Evolutionary conservation across 2,888 invertebrate genomes (phyloP), one percentile per base, ranked within the genome.

Genomic region (Aradus depressus): DNA sequence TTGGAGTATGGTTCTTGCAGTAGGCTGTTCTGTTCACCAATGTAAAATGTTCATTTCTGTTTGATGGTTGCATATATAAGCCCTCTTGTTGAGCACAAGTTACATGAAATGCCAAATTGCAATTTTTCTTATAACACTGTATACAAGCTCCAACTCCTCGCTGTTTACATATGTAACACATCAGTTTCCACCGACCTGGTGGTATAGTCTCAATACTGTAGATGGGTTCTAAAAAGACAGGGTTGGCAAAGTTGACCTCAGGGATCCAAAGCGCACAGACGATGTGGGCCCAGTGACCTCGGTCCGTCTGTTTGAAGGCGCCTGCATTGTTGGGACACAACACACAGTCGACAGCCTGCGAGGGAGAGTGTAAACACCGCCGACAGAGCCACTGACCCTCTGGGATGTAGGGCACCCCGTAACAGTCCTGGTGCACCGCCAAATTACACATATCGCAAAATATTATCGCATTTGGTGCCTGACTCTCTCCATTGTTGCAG

Each of bases 401-500:
- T 0, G 93, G 93, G 63, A 95, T 91, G 66, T 93, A 93, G 5
- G 93, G 93, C 3, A 95, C 93, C 44, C 97, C 97, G 69, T 97
- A 97, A 65, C 97, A 97, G 68, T 95, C 95, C 72, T 95, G 98
- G 69, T 98, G 97, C 10, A 98, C 97, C 21, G 98, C 95, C 58
- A 98, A 72, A 70, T 98, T 96, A 70, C 98, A 98, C 93, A 97
- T 95, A 72, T 98, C 98, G 72, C 98, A 98, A 72, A 98, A 98
- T 48, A 98, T 74, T 60, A 98, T 98, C 37, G 95, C 95, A 68
- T 98, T 98, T 45, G 91, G 91, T 69, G 97, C 97, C 68, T 95
- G 90, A 67, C 96, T 96, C 67, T 97, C 96, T 2, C 96, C 97
- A 63, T 98, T 97, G 81, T 91, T 87, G 66, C 98, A 98, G 60